phyloP scores from a whole-genome alignment of 2,113 vertebrate species.

The Antigone vipio region DNA sequence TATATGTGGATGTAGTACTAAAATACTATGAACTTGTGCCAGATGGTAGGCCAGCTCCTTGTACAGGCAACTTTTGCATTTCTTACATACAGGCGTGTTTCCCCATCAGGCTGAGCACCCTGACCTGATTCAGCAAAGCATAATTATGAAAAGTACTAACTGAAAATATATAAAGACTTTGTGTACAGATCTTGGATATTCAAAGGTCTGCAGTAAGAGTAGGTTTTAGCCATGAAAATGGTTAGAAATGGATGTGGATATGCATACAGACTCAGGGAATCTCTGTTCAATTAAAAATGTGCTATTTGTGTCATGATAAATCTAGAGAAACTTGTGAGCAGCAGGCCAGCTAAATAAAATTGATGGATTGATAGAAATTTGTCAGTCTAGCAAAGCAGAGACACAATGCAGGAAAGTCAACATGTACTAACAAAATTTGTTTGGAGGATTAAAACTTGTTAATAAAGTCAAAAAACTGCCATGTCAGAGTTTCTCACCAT shows the following conservation, averaged over 20 bases:
- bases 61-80: not conserved
- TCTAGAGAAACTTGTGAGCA: not conserved
- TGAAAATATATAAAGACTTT: not conserved
- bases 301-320: not conserved
- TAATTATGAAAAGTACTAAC: not conserved
- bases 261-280: not conserved
- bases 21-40: not conserved
- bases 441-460: slow-evolving; percentile 58
- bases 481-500: slow-evolving; percentile 51
- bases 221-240: not conserved
- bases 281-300: not conserved
- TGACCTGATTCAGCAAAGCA: not conserved
- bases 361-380: slow-evolving; percentile 24
- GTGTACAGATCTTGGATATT: not conserved
- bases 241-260: not conserved
- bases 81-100: not conserved
- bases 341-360: slow-evolving; percentile 37
- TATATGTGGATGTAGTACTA: not conserved
- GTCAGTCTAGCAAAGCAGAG: not conserved
- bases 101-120: not conserved
- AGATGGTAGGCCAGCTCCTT: not conserved
- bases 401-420: slow-evolving; percentile 24
- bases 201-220: not conserved
- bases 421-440: slow-evolving; percentile 40
- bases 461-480: slow-evolving; percentile 59